A percentile compares a stretch with the other conserved stretches of the same genome.
Evolutionary conservation across 2,797 vertebrate genomes (phyloP).

Genomic region (Tokudaia tokunoshimensis): DNA sequence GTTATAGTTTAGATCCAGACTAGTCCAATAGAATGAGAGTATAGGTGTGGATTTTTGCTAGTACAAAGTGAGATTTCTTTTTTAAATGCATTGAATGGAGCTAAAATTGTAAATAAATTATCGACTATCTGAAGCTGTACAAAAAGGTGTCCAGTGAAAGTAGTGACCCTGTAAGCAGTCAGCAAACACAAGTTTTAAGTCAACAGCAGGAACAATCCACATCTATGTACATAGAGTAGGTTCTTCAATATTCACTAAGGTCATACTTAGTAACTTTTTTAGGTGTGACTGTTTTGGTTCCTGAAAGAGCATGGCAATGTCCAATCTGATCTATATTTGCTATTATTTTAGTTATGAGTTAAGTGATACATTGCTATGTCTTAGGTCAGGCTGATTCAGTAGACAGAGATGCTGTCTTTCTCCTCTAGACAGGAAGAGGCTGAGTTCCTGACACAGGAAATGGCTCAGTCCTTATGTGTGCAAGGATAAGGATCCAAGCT

Average conservation of each 20-base stretch:
- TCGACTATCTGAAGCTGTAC: neutral
- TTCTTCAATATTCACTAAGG: conserved; percentile 54
- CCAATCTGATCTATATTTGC: conserved; percentile 8
- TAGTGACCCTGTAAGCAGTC: conserved; percentile 54
- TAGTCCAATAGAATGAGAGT: conserved; percentile 1
- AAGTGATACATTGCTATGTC: neutral
- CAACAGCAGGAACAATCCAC: neutral
- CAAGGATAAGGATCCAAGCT: neutral
- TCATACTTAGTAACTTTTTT: neutral
- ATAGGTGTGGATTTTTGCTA: conserved; percentile 56
- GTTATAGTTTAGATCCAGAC: conserved; percentile 68
- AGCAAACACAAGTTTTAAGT: conserved; percentile 35
- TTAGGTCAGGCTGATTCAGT: neutral
- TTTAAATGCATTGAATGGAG: conserved; percentile 70
- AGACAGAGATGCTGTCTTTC: neutral
- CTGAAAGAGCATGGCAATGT: neutral
- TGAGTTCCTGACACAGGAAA: neutral
- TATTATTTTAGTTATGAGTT: neutral
- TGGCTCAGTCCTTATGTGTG: neutral
- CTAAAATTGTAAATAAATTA: conserved; percentile 44
- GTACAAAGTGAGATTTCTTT: conserved; percentile 59
- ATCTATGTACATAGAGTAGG: neutral
- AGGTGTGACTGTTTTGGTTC: neutral
- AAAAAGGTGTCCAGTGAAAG: neutral
- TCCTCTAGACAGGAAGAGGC: neutral